Percentiles rank a stretch among this genome's conserved stretches.
Conservation (phyloP, 2,113 vertebrate species). For the Vulpes lagopus region DNA sequence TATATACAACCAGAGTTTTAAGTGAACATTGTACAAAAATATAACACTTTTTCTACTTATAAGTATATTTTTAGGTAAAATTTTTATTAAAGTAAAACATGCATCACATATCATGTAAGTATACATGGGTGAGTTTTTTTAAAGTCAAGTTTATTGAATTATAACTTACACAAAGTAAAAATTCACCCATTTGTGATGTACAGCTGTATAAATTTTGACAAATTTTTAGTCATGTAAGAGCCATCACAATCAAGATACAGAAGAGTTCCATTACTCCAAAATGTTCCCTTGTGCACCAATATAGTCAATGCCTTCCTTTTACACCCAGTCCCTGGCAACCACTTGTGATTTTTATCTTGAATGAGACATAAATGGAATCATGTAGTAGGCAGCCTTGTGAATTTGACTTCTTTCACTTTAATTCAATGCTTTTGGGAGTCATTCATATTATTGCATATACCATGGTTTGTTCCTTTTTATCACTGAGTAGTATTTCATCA, state of each 20-base stretch:
- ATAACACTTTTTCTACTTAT: neutral
- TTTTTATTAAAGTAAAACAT: conserved; percentile 31
- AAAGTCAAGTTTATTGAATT: neutral
- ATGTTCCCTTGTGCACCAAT: neutral
- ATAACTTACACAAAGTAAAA: neutral
- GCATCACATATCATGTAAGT: neutral
- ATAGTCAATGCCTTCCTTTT: neutral
- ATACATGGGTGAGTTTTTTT: neutral
- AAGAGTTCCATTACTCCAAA: neutral
- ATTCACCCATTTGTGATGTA: neutral
- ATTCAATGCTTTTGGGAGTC: neutral
- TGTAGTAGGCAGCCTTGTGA: neutral
- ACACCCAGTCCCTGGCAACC: neutral
- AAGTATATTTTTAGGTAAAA: conserved; percentile 4
- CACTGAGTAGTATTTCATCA: neutral
- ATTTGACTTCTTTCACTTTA: conserved; percentile 11
- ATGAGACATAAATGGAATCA: conserved; percentile 15
- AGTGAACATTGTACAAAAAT: neutral
- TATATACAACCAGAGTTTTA: neutral
- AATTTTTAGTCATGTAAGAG: neutral
- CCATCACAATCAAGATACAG: neutral
- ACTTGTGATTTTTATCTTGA: neutral
- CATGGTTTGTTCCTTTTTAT: conserved; percentile 7
- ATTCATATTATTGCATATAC: neutral
- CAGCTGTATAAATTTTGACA: neutral